Evolutionary conservation across 2,113 vertebrate genomes (phyloP).

Genomic region (Callocephalon fimbriatum): DNA sequence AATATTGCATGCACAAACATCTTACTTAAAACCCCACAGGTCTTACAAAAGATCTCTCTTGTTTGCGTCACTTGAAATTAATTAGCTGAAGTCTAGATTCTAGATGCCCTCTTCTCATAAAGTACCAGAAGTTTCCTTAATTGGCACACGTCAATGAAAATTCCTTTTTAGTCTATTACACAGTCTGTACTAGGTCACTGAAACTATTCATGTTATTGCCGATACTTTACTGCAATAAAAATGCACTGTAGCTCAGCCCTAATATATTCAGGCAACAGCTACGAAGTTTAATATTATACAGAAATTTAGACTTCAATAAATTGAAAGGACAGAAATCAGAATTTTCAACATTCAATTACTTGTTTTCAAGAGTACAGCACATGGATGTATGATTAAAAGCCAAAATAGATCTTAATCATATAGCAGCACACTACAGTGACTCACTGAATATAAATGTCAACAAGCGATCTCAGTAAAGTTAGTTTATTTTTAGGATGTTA

Average conservation of each 20-base stretch:
- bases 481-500: conserved; percentile 69
- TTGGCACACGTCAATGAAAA: neutral
- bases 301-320: neutral
- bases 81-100: neutral
- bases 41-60: neutral
- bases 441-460: conserved; percentile 70
- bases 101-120: neutral
- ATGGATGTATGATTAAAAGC: conserved; percentile 66
- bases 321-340: neutral
- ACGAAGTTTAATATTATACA: neutral
- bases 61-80: neutral
- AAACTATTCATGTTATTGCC: neutral
- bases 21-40: accelerated
- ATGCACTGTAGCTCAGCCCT: neutral
- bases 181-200: neutral
- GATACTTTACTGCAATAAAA: neutral
- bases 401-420: conserved; percentile 76
- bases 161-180: neutral
- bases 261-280: neutral
- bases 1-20: neutral
- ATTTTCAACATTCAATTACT: conserved; percentile 58
- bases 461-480: conserved; percentile 63
- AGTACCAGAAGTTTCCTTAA: neutral
- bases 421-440: conserved; percentile 65
- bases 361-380: conserved; percentile 65